These are phyloP conservation scores for Drosophila miranda DNA, from an alignment of 1,140 invertebrate genomes.

Conservation along the genomic window DNA sequence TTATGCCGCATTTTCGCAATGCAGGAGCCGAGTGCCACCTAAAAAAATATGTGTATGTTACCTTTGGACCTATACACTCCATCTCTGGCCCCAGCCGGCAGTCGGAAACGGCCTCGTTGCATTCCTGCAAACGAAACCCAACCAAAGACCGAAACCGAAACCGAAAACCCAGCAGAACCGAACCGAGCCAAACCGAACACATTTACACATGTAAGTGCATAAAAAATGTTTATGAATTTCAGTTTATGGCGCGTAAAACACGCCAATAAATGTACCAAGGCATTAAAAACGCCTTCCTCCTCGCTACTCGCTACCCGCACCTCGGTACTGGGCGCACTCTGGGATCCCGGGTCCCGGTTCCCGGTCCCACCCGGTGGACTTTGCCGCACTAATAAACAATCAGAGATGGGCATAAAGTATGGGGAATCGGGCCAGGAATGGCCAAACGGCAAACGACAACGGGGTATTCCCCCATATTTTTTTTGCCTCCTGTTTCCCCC, in stretches of 20 bases:
- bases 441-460: constrained; percentile 25
- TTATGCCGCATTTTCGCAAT: constrained; percentile 77
- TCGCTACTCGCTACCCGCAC: neutral
- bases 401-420: constrained; percentile 78
- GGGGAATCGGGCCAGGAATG: constrained; percentile 54
- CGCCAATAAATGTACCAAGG: constrained; percentile 77
- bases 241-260: constrained; percentile 81
- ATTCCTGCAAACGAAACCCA: constrained; percentile 32
- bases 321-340: neutral
- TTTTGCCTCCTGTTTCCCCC: too few relatives aligned
- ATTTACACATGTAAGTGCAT: constrained; percentile 80
- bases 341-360: neutral
- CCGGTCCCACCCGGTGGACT: constrained; percentile 15
- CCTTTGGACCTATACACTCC: constrained; percentile 33
- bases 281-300: constrained; percentile 68
- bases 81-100: constrained; percentile 7
- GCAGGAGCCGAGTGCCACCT: constrained; percentile 40
- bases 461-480: constrained; percentile 21
- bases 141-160: constrained; percentile 10
- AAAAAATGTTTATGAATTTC: constrained; percentile 81
- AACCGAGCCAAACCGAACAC: constrained; percentile 10
- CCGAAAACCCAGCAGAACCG: constrained; percentile 6
- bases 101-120: constrained; percentile 15
- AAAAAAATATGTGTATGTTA: constrained; percentile 52
- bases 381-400: constrained; percentile 80